Conservation (phyloP, 1,140 invertebrate species). For the Drosophila baimaii region DNA sequence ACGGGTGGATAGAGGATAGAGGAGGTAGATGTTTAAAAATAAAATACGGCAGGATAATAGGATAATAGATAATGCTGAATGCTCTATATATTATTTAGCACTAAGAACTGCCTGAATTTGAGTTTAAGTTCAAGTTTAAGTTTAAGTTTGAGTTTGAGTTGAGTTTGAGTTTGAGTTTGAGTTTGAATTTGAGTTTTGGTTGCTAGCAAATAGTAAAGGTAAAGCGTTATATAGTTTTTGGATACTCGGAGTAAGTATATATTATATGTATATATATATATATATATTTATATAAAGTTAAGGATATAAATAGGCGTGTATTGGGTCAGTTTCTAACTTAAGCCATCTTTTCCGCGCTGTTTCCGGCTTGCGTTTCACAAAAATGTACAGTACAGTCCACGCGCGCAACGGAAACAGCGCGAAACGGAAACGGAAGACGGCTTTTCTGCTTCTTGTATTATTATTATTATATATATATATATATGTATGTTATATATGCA, state of each 20-base stretch:
- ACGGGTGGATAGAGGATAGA: conserved; percentile 4
- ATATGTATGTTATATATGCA: conserved; percentile 31
- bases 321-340: conserved; percentile 29
- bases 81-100: conserved; percentile 36
- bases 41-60: conserved; percentile 26
- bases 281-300: conserved; percentile 34
- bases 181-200: conserved; percentile 10
- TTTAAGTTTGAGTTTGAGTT: conserved; percentile 16
- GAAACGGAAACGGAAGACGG: conserved; percentile 29
- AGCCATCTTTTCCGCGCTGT: conserved; percentile 2
- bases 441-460: conserved; percentile 8
- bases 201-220: conserved; percentile 52
- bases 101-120: conserved; percentile 42
- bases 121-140: conserved; percentile 13
- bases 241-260: conserved; percentile 35
- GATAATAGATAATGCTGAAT: conserved; percentile 38
- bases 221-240: conserved; percentile 63
- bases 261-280: conserved; percentile 27
- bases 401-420: conserved; percentile 1
- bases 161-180: conserved; percentile 4
- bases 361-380: conserved; percentile 10
- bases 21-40: conserved; percentile 59
- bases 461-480: conserved; percentile 10
- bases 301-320: conserved; percentile 35
- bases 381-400: conserved; percentile 8